Conservation (phyloP, 2,888 invertebrate genomes). For the Coenonympha arcania region DNA sequence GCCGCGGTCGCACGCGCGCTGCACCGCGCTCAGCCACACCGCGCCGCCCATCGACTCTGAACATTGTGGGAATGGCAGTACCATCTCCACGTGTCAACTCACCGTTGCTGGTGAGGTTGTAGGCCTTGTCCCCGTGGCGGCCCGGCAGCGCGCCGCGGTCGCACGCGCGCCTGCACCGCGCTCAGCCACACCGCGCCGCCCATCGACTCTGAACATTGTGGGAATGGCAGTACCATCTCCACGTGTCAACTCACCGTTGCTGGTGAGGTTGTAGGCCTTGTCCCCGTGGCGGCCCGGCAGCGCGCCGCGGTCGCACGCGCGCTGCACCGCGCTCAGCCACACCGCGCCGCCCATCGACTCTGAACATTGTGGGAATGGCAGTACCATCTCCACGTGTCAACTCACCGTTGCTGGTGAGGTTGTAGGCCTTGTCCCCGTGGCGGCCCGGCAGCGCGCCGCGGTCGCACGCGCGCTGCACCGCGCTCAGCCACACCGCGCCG, state of each 20-base stretch:
- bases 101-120: conserved; percentile 81
- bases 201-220: conserved; percentile 20
- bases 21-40: conserved; percentile 66
- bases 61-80: too few species aligned
- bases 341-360: conserved; percentile 29
- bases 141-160: conserved; percentile 71
- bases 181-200: conserved; percentile 62
- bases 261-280: conserved; percentile 79
- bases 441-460: conserved; percentile 68
- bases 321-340: conserved; percentile 70
- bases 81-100: too few species aligned
- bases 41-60: too few species aligned
- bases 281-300: conserved; percentile 70
- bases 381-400: too few species aligned
- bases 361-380: too few species aligned
- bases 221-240: too few species aligned
- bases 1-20: conserved; percentile 74
- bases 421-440: conserved; percentile 76
- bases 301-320: conserved; percentile 74
- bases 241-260: conserved; percentile 72
- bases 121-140: conserved; percentile 73
- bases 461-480: conserved; percentile 74
- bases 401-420: conserved; percentile 79
- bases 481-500: conserved; percentile 58
- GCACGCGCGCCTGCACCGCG: conserved; percentile 73